A percentile compares a stretch with the other conserved stretches of the same genome.
phyloP scores from a whole-genome alignment of 2,888 invertebrate species.

The Minunthozetes semirufus region DNA sequence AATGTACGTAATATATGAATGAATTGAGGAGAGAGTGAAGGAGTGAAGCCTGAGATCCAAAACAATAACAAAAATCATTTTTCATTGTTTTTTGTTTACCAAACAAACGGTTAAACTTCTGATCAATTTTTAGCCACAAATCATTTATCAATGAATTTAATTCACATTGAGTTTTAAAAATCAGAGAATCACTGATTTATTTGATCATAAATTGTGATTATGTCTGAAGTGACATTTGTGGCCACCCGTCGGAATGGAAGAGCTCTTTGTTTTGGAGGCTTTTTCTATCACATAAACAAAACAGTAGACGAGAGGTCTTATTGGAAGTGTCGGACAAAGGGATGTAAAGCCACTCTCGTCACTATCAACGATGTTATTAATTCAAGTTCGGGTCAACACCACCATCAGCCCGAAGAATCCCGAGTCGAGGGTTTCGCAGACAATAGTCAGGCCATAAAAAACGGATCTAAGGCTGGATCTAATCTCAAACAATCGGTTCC shows the following conservation, averaged over 20 bases:
- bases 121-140: too few relatives aligned
- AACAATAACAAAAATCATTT: too few relatives aligned
- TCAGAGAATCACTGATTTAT: too few relatives aligned
- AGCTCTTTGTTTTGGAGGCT: conserved; percentile 21
- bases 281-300: conserved; percentile 25
- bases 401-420: not conserved
- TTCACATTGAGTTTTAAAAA: too few relatives aligned
- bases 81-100: too few relatives aligned
- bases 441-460: not conserved
- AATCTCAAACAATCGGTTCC: not conserved
- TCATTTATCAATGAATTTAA: too few relatives aligned
- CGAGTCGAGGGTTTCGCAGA: not conserved
- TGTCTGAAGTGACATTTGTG: conserved; percentile 8
- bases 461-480: not conserved
- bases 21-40: too few relatives aligned
- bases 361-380: conserved; percentile 17
- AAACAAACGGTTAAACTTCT: too few relatives aligned
- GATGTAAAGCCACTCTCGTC: conserved; percentile 17
- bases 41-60: too few relatives aligned
- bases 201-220: not conserved
- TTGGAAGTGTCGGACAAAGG: conserved; percentile 25
- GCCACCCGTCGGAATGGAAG: conserved; percentile 20
- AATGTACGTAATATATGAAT: too few relatives aligned
- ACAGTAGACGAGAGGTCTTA: conserved; percentile 22
- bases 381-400: not conserved